These are phyloP conservation scores for Torymus auratus DNA, from an alignment of 2,888 invertebrate species.

Conservation along the genomic window DNA sequence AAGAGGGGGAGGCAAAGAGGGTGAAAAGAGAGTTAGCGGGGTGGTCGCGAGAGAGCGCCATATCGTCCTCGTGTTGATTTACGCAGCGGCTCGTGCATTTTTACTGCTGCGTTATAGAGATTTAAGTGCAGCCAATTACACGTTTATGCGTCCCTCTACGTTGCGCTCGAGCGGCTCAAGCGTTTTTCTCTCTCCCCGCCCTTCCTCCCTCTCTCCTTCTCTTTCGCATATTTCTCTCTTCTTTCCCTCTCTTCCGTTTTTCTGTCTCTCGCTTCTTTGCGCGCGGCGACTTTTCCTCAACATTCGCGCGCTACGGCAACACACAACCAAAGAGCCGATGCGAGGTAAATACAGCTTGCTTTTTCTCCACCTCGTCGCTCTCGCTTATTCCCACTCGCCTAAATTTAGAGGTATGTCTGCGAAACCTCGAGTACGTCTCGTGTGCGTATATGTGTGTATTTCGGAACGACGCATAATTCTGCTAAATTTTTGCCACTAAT, in stretches of 20 bases:
- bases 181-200: constrained; percentile 45
- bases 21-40: constrained; percentile 53
- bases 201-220: constrained; percentile 32
- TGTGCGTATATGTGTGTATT: not conserved
- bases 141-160: constrained; percentile 69
- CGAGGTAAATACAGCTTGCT: constrained; percentile 2
- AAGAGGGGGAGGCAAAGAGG: constrained; percentile 44
- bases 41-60: constrained; percentile 64
- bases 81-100: constrained; percentile 72
- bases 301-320: not conserved
- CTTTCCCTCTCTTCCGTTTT: not conserved
- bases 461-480: constrained; percentile 3
- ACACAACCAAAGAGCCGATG: not conserved
- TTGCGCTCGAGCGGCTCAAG: constrained; percentile 55
- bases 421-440: not conserved
- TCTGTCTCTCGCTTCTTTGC: not conserved
- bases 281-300: constrained; percentile 14
- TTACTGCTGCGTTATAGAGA: constrained; percentile 75
- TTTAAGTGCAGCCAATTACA: constrained; percentile 76
- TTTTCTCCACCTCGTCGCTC: constrained; percentile 1
- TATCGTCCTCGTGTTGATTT: constrained; percentile 75
- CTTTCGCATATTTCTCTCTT: constrained; percentile 27
- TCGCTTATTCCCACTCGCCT: constrained; percentile 5
- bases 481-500: not conserved
- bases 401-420: constrained; percentile 21